A percentile compares a stretch with the other conserved stretches of the same genome.
phyloP scores from a whole-genome alignment of 2,113 vertebrate species.

The Polypterus senegalus region DNA sequence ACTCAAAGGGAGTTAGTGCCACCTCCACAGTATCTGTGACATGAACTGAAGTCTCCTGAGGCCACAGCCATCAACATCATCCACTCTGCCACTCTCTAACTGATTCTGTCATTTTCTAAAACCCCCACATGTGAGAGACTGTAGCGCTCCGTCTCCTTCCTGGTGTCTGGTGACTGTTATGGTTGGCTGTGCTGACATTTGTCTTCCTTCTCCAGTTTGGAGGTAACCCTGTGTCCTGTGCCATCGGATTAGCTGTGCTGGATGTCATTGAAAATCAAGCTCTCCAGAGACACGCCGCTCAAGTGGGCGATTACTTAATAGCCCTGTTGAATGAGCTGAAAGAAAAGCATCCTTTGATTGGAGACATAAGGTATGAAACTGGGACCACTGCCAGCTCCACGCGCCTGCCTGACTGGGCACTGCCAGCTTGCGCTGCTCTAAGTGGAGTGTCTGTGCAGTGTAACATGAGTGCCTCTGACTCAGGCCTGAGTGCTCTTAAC shows the following conservation, averaged over 20 bases:
- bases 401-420: neutral
- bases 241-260: constrained; percentile 79
- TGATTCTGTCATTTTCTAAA: too few relatives aligned
- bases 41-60: too few relatives aligned
- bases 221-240: constrained; percentile 91
- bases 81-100: too few relatives aligned
- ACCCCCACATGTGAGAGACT: neutral
- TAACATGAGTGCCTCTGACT: too few relatives aligned
- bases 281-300: constrained; percentile 70
- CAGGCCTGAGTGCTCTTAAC: too few relatives aligned
- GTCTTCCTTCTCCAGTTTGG: constrained; percentile 64
- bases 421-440: neutral
- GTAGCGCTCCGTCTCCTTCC: neutral
- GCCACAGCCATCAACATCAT: too few relatives aligned
- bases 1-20: too few relatives aligned
- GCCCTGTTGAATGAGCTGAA: constrained; percentile 62
- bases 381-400: neutral
- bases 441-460: too few relatives aligned
- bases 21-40: too few relatives aligned
- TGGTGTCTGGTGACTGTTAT: neutral
- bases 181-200: constrained; percentile 3
- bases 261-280: constrained; percentile 80
- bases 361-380: constrained; percentile 65
- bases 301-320: constrained; percentile 65
- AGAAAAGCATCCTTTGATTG: constrained; percentile 71